These are phyloP conservation scores for Apotomis betuletana DNA, from an alignment of 2,888 invertebrate species.

Conservation along the genomic window DNA sequence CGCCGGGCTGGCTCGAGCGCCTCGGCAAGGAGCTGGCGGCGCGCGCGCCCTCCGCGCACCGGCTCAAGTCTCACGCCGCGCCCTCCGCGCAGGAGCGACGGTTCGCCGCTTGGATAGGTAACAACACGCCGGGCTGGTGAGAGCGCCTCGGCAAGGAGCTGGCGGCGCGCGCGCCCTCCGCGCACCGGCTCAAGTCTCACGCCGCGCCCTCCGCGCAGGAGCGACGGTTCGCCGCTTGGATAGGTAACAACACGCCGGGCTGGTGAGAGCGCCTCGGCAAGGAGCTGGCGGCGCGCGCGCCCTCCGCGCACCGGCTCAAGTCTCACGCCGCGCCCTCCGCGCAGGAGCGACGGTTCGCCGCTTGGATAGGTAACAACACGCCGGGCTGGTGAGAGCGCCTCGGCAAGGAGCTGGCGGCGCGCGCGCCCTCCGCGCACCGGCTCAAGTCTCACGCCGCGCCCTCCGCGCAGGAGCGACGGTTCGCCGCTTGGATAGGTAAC, in stretches of 20 bases:
- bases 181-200: constrained; percentile 96
- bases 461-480: constrained; percentile 92
- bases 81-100: constrained; percentile 96
- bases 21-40: constrained; percentile 84
- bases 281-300: constrained; percentile 83
- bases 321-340: constrained; percentile 94
- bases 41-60: constrained; percentile 94
- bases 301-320: constrained; percentile 97
- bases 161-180: constrained; percentile 88
- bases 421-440: constrained; percentile 95
- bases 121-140: constrained; percentile 90
- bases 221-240: constrained; percentile 98
- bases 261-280: constrained; percentile 86
- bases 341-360: constrained; percentile 95
- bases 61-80: constrained; percentile 97
- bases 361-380: constrained; percentile 92
- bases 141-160: constrained; percentile 85
- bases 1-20: constrained; percentile 95
- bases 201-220: constrained; percentile 94
- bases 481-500: constrained; percentile 98
- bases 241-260: constrained; percentile 81
- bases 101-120: constrained; percentile 97
- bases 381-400: constrained; percentile 86
- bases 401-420: constrained; percentile 59
- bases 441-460: constrained; percentile 97